phyloP scores from a whole-genome alignment of 92 coral and sea anemone genomes.

The Pocillopora grandis region DNA sequence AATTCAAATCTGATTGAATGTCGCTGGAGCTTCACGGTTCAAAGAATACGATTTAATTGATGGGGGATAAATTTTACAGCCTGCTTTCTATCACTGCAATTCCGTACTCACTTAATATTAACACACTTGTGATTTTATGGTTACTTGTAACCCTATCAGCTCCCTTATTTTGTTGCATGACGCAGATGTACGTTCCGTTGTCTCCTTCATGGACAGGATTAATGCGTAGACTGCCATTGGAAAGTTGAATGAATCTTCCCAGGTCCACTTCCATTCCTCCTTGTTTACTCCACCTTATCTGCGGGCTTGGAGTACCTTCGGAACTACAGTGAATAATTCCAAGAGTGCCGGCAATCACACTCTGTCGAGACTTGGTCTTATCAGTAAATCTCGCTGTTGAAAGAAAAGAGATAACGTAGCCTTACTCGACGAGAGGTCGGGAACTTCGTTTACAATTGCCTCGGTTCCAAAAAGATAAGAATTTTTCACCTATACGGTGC shows the following conservation, averaged over 20 bases:
- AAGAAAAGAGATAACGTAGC: neutral
- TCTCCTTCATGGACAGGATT: neutral
- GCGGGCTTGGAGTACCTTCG: neutral
- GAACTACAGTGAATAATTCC: neutral
- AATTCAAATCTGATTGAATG: too few species aligned
- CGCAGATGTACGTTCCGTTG: neutral
- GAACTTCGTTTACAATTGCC: too few species aligned
- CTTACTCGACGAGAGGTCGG: too few species aligned
- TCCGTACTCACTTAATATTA: neutral
- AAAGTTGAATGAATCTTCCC: neutral
- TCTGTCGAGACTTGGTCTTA: neutral
- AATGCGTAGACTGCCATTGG: neutral
- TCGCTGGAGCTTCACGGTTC: too few species aligned
- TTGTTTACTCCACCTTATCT: neutral
- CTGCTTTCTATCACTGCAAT: neutral
- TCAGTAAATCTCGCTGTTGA: neutral
- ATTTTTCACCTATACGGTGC: too few species aligned
- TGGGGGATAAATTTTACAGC: too few species aligned
- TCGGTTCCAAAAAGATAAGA: too few species aligned
- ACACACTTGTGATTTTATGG: neutral
- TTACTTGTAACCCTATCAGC: neutral
- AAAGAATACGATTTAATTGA: neutral
- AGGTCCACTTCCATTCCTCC: neutral
- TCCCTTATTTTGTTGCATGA: neutral
- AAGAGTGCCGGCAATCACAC: neutral